These are phyloP conservation scores for Engystomops pustulosus DNA, from an alignment of 2,113 vertebrate species.

Conservation along the genomic window DNA sequence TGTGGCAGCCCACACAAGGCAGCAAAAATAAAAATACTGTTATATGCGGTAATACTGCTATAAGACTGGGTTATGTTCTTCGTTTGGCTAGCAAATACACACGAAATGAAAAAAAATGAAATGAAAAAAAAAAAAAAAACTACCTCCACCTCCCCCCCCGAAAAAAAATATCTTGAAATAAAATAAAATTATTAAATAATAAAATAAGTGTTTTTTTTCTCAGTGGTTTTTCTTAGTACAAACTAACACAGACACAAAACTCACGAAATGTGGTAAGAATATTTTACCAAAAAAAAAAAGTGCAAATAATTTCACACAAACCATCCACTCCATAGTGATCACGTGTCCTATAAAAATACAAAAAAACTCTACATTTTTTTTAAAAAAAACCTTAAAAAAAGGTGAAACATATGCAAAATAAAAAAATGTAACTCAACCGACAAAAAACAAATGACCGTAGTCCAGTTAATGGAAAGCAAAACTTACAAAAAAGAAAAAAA, in stretches of 20 bases:
- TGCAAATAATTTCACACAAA: too few species aligned
- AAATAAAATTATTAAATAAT: too few species aligned
- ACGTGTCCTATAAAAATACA: too few species aligned
- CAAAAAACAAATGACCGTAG: too few species aligned
- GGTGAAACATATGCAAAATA: neutral
- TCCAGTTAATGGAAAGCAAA: too few species aligned
- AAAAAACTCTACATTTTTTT: too few species aligned
- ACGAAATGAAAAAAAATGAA: neutral
- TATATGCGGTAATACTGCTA: slow-evolving; percentile 11
- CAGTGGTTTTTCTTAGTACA: too few species aligned
- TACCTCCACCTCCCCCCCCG: neutral
- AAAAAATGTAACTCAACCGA: neutral
- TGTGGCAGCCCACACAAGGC: neutral
- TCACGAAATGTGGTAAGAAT: neutral
- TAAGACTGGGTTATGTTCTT: neutral
- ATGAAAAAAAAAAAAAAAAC: neutral
- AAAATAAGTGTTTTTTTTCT: too few species aligned
- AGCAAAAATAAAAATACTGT: neutral
- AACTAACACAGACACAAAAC: neutral
- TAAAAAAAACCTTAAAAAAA: neutral
- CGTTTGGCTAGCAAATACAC: neutral
- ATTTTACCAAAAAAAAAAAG: too few species aligned
- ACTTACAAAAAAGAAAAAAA: too few species aligned
- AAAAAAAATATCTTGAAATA: neutral
- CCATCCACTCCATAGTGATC: neutral